Conservation (phyloP, 1,140 invertebrate species). For the Sminthurides bifidus region DNA sequence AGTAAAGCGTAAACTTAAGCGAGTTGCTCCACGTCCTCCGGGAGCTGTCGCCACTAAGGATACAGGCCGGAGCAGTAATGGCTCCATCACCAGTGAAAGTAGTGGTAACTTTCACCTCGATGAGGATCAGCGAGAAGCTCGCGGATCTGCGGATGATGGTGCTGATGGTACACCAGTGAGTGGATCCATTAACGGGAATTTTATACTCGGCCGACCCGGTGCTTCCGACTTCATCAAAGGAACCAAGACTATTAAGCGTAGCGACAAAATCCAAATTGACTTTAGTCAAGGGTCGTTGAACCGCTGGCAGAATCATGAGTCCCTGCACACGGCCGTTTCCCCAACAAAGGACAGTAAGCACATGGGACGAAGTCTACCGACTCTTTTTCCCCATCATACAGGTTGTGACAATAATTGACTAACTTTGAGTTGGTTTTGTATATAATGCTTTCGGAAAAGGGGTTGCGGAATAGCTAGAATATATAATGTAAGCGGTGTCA, state of each 20-base stretch:
- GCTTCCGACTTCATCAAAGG: neutral
- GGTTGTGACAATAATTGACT: too few species aligned
- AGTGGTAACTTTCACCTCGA: neutral
- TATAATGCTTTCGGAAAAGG: too few species aligned
- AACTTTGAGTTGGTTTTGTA: too few species aligned
- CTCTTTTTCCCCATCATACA: too few species aligned
- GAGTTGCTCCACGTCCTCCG: neutral
- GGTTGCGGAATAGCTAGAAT: too few species aligned
- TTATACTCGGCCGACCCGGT: neutral
- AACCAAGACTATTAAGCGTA: neutral
- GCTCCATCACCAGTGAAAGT: neutral
- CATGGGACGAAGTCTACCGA: too few species aligned
- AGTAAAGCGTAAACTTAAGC: neutral
- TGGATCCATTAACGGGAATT: too few species aligned
- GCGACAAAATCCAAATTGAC: neutral
- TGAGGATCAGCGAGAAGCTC: neutral
- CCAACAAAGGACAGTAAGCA: too few species aligned
- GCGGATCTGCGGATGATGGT: too few species aligned
- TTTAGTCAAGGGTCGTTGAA: constrained; percentile 14
- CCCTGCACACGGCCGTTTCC: constrained; percentile 15
- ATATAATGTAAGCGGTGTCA: too few species aligned
- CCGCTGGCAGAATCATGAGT: constrained; percentile 30
- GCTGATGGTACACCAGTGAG: too few species aligned
- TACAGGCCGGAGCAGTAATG: neutral
- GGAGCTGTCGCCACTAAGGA: neutral